phyloP scores from a whole-genome alignment of 2,888 invertebrate species.

The Aquatica leii region DNA sequence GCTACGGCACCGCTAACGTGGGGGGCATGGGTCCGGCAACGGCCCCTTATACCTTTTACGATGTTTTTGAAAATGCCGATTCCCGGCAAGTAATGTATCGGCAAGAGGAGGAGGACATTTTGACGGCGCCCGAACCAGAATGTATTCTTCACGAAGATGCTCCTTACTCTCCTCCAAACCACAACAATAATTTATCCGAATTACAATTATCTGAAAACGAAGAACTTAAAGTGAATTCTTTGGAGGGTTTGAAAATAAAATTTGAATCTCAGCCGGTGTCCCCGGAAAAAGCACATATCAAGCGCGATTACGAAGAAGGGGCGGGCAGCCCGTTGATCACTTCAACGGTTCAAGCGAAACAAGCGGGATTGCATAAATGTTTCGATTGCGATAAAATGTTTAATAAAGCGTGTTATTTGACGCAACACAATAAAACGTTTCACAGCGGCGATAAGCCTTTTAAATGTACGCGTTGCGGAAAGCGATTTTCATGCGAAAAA shows the following conservation, averaged over 20 bases:
- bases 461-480: slow-evolving; percentile 86
- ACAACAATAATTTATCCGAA: slow-evolving; percentile 40
- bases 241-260: slow-evolving; percentile 55
- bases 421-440: slow-evolving; percentile 90
- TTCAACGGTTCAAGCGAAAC: slow-evolving; percentile 50
- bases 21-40: slow-evolving; percentile 72
- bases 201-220: slow-evolving; percentile 42
- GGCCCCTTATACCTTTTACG: slow-evolving; percentile 52
- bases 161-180: slow-evolving; percentile 39
- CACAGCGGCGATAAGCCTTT: slow-evolving; percentile 87
- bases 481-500: slow-evolving; percentile 77
- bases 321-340: slow-evolving; percentile 53
- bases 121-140: slow-evolving; percentile 55
- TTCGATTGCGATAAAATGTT: slow-evolving; percentile 85
- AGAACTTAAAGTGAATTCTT: slow-evolving; percentile 52
- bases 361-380: slow-evolving; percentile 69
- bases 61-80: slow-evolving; percentile 44
- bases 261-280: slow-evolving; percentile 49
- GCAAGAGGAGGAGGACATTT: slow-evolving; percentile 49
- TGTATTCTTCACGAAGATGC: slow-evolving; percentile 23
- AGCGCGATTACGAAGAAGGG: slow-evolving; percentile 54
- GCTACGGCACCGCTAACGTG: slow-evolving; percentile 70
- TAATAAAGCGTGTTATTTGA: slow-evolving; percentile 86
- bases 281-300: slow-evolving; percentile 55
- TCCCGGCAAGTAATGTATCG: slow-evolving; percentile 43